These are phyloP conservation scores for Phengaris alcon DNA, from an alignment of 2,888 invertebrate genomes.

Conservation along the genomic window DNA sequence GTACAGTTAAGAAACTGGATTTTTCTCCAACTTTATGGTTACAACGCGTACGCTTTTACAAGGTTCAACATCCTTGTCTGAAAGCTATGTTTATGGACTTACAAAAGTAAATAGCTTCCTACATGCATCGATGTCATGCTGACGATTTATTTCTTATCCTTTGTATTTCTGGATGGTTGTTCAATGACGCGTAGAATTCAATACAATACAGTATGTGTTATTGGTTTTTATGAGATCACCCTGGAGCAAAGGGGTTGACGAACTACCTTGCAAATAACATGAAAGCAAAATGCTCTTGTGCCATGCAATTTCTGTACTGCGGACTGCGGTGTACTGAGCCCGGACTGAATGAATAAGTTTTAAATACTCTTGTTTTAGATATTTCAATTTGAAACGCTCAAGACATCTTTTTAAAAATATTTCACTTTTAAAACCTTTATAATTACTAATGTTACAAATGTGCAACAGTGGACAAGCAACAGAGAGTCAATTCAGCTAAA, in stretches of 20 bases:
- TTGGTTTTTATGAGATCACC: constrained; percentile 7
- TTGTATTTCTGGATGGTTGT: constrained; percentile 1
- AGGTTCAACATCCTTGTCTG: background rate
- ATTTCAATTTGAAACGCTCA: background rate
- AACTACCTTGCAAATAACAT: constrained; percentile 8
- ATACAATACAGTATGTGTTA: background rate
- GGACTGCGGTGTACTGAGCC: background rate
- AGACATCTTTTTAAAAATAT: too few relatives aligned
- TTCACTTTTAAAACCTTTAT: too few relatives aligned
- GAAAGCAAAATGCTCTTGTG: background rate
- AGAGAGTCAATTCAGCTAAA: too few relatives aligned
- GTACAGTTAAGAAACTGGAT: too few relatives aligned
- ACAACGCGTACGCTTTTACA: background rate
- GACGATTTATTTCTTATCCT: constrained; percentile 8
- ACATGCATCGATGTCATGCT: background rate
- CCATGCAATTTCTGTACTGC: background rate
- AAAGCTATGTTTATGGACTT: background rate
- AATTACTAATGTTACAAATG: too few relatives aligned
- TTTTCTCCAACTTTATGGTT: background rate
- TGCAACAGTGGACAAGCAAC: too few relatives aligned
- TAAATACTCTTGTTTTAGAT: background rate
- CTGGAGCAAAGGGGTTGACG: background rate
- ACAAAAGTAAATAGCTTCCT: background rate
- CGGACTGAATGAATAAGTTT: background rate
- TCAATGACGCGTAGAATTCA: constrained; percentile 1